Evolutionary conservation across 2,113 vertebrate species (phyloP).

Genomic region (Danio rerio): GRCz12tu NC_133185.1:9639501-9640000

Average conservation of each 20-base stretch:
- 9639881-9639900: conserved; percentile 86
- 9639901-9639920: conserved; percentile 88
- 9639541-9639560: no score
- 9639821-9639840: conserved; percentile 91
- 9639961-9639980: conserved; percentile 93
- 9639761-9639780: conserved; percentile 69
- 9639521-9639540: background rate
- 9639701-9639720: conserved; percentile 86
- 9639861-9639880: conserved; percentile 89
- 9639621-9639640: conserved; percentile 88
- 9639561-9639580: conserved; percentile 74
- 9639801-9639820: conserved; percentile 90
- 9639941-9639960: conserved; percentile 91
- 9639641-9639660: conserved; percentile 84
- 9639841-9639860: conserved; percentile 90
- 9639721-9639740: conserved; percentile 89
- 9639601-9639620: conserved; percentile 81
- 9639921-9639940: conserved; percentile 90
- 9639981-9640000: conserved; percentile 71
- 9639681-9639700: conserved; percentile 64
- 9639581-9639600: conserved; percentile 74
- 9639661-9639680: conserved; percentile 69
- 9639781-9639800: conserved; percentile 87
- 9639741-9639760: conserved; percentile 91
- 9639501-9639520: background rate